Conservation (phyloP, 2,797 vertebrate species). For the Gobionotothen gibberifrons region DNA sequence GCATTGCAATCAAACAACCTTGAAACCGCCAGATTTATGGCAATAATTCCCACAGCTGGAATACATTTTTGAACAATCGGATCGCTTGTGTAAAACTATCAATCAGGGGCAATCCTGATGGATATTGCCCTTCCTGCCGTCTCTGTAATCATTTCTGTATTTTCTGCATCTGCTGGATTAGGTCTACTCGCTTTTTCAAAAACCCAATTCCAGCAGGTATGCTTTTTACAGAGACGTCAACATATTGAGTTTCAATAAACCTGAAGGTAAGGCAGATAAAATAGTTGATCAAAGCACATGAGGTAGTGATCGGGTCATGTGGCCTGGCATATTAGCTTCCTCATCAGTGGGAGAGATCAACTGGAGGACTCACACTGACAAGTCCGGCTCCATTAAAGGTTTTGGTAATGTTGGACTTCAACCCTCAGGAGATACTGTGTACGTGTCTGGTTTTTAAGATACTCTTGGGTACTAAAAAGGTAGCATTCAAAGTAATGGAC, state of each 20-base stretch:
- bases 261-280: constrained; percentile 49
- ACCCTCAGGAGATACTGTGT: background rate
- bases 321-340: constrained; percentile 23
- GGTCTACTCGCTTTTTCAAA: constrained; percentile 4
- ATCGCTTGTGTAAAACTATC: constrained; percentile 27
- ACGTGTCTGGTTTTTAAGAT: background rate
- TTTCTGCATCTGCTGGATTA: constrained; percentile 46
- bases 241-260: constrained; percentile 52
- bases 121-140: constrained; percentile 32
- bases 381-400: background rate
- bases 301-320: constrained; percentile 37
- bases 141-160: constrained; percentile 43
- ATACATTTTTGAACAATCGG: constrained; percentile 9
- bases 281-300: constrained; percentile 47
- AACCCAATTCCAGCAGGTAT: constrained; percentile 33
- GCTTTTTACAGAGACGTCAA: constrained; percentile 34
- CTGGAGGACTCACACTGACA: constrained; percentile 1
- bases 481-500: background rate
- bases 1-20: constrained; percentile 22
- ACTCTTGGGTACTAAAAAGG: background rate
- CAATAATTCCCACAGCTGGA: constrained; percentile 44
- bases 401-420: background rate
- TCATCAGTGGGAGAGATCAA: constrained; percentile 31
- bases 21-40: background rate
- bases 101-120: constrained; percentile 38